phyloP scores from a whole-genome alignment of 2,888 invertebrate species.

The Isoperla grammatica region DNA sequence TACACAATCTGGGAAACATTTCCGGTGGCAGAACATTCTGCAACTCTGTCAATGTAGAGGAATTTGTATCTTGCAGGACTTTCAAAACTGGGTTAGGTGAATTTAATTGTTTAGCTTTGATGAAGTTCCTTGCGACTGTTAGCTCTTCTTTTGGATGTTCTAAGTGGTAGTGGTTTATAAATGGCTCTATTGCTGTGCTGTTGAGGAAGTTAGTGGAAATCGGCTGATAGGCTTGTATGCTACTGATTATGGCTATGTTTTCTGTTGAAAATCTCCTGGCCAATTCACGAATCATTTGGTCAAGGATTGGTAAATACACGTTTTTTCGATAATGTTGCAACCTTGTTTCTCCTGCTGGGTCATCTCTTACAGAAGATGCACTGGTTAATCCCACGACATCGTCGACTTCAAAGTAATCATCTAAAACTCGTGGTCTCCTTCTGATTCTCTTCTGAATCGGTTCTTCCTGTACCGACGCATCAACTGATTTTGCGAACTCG shows the following conservation, averaged over 20 bases:
- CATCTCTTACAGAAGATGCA: background rate
- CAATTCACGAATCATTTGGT: background rate
- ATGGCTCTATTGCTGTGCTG: background rate
- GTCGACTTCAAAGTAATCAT: conserved; percentile 3
- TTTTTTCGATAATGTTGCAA: background rate
- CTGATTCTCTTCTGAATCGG: background rate
- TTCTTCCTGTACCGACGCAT: background rate
- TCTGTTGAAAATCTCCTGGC: conserved; percentile 6
- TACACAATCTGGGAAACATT: conserved; percentile 6
- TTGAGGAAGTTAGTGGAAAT: conserved; percentile 1
- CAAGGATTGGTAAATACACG: background rate
- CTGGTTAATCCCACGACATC: background rate
- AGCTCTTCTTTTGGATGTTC: conserved; percentile 3
- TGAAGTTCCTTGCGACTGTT: background rate
- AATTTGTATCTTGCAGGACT: background rate
- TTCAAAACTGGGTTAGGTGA: background rate
- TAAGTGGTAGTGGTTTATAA: background rate
- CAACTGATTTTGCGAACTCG: background rate
- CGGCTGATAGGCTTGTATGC: conserved; percentile 7
- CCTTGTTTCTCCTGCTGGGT: background rate
- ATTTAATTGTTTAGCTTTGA: background rate
- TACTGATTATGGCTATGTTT: conserved; percentile 2
- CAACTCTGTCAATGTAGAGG: background rate
- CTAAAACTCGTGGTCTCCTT: background rate
- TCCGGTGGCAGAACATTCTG: background rate